phyloP scores from a whole-genome alignment of 2,797 vertebrate genomes.

The Acanthopagrus latus region DNA sequence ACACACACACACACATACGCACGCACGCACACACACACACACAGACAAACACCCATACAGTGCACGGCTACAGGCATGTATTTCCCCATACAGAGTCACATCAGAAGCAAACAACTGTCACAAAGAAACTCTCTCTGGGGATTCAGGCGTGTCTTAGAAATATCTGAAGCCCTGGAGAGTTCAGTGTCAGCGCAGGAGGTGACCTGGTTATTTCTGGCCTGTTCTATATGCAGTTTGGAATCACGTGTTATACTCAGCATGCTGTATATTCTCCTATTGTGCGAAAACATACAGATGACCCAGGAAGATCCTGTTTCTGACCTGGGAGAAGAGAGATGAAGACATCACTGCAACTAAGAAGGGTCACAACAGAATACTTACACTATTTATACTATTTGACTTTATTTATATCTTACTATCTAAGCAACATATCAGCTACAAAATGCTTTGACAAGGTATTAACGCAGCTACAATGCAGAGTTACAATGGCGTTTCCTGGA shows the following conservation, averaged over 20 bases:
- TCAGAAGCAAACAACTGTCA: neutral
- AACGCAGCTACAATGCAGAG: neutral
- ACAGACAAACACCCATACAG: neutral
- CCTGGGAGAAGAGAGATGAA: neutral
- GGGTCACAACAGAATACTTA: neutral
- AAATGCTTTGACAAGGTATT: neutral
- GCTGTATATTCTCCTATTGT: neutral
- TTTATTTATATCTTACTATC: too few relatives aligned
- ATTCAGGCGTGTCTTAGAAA: neutral
- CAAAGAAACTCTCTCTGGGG: constrained; percentile 4
- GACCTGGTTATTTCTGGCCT: constrained; percentile 41
- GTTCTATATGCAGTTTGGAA: constrained; percentile 34
- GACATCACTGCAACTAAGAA: neutral
- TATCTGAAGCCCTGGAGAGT: constrained; percentile 34
- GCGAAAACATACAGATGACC: neutral
- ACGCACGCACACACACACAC: neutral
- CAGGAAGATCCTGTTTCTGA: neutral
- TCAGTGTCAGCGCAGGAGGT: constrained; percentile 36
- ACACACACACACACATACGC: neutral
- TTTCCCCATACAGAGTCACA: neutral
- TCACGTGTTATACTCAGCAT: constrained; percentile 47
- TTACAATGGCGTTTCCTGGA: neutral
- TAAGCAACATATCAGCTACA: neutral
- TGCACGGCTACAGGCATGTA: neutral
- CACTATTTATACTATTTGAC: too few relatives aligned